Percentiles rank a stretch among this genome's conserved stretches.
phyloP scores from a whole-genome alignment of 2,888 invertebrate genomes.

The Candidula unifasciata region DNA sequence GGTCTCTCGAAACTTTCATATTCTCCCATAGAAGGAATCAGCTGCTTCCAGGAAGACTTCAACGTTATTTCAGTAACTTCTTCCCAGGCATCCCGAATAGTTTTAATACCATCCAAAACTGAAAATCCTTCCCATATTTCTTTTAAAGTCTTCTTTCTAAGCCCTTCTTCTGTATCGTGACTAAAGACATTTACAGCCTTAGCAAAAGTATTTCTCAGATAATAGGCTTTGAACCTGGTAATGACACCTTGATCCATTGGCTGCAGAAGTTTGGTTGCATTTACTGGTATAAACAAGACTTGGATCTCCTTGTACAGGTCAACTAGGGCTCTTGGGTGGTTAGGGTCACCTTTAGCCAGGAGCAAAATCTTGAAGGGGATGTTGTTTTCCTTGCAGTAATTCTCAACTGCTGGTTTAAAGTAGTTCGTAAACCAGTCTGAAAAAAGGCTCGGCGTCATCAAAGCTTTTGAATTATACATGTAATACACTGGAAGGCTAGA shows the following conservation, averaged over 20 bases:
- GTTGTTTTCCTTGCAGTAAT: background rate
- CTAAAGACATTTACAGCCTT: background rate
- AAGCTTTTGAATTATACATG: background rate
- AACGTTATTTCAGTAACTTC: background rate
- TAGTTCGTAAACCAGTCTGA: background rate
- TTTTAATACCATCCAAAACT: background rate
- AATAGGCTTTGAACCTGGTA: background rate
- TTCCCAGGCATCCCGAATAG: background rate
- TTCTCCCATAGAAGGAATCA: background rate
- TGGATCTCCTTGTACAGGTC: background rate
- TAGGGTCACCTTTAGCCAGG: background rate
- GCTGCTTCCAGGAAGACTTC: background rate
- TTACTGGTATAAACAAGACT: background rate
- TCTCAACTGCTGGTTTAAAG: background rate
- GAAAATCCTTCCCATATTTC: background rate
- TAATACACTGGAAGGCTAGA: constrained; percentile 3
- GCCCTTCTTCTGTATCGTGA: background rate
- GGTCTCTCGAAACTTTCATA: background rate
- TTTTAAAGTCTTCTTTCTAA: background rate
- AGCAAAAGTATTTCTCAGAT: background rate
- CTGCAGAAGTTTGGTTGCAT: background rate
- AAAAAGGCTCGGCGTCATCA: constrained; percentile 1
- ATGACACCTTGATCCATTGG: constrained; percentile 13
- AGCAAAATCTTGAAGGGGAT: constrained; percentile 1
- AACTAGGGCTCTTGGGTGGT: background rate